phyloP scores from a whole-genome alignment of 2,113 vertebrate species.

The Conger conger region DNA sequence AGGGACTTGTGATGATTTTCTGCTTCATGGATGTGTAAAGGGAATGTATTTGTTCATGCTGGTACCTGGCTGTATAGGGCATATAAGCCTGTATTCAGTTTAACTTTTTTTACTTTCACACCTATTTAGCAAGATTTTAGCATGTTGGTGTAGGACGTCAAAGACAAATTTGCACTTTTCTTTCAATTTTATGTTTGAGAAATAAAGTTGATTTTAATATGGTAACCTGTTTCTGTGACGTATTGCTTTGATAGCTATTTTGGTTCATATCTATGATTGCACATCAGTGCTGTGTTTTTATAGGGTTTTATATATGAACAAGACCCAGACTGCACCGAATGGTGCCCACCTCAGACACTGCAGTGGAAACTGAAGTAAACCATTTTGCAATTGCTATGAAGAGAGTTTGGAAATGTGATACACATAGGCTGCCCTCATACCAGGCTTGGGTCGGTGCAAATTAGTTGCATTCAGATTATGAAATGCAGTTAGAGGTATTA shows the following conservation, averaged over 20 bases:
- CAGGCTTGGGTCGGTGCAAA: too few relatives aligned
- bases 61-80: neutral
- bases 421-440: neutral
- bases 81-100: neutral
- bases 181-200: constrained; percentile 3
- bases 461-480: neutral
- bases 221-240: too few relatives aligned
- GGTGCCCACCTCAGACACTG: neutral
- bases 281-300: neutral
- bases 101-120: neutral
- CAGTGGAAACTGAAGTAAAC: neutral
- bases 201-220: constrained; percentile 34
- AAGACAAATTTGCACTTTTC: neutral
- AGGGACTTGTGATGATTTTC: neutral
- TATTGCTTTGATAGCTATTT: neutral
- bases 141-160: neutral
- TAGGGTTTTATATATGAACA: neutral
- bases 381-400: too few relatives aligned
- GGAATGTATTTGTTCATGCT: neutral
- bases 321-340: neutral
- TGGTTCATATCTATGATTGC: neutral
- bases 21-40: constrained; percentile 6
- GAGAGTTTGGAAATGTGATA: neutral
- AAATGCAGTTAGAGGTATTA: neutral
- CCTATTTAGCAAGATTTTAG: neutral